phyloP scores from a whole-genome alignment of 2,888 invertebrate genomes.

The Stenurella melanura region DNA sequence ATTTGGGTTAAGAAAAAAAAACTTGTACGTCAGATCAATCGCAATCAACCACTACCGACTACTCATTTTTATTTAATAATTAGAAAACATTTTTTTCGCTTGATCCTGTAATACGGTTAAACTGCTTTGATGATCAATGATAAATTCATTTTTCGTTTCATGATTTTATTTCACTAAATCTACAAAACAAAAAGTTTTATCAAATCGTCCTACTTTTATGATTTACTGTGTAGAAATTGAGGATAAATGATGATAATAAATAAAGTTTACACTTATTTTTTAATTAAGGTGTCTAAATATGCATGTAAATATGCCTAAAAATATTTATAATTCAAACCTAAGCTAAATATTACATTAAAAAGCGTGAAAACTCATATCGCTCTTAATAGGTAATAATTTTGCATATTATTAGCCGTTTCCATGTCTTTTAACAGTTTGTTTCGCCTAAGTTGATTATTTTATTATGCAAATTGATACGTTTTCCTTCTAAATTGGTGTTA shows the following conservation, averaged over 20 bases:
- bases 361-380: slow-evolving; percentile 20
- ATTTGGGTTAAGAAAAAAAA: too few relatives aligned
- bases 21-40: too few relatives aligned
- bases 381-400: slow-evolving; percentile 27
- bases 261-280: background rate
- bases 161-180: too few relatives aligned
- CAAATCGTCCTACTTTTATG: too few relatives aligned
- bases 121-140: too few relatives aligned
- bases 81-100: too few relatives aligned
- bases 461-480: slow-evolving; percentile 49
- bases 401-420: slow-evolving; percentile 36
- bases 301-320: slow-evolving; percentile 5
- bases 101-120: too few relatives aligned
- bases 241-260: background rate
- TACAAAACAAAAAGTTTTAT: too few relatives aligned
- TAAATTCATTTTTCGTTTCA: too few relatives aligned
- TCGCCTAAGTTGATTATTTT: slow-evolving; percentile 45
- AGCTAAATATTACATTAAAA: slow-evolving; percentile 17
- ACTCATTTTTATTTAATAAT: too few relatives aligned
- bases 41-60: too few relatives aligned
- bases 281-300: slow-evolving; percentile 10
- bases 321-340: background rate
- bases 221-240: too few relatives aligned
- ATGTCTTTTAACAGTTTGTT: slow-evolving; percentile 42
- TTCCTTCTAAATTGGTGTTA: slow-evolving; percentile 43